Conservation (phyloP, 2,113 vertebrate genomes). For the Anthoscopus minutus region DNA sequence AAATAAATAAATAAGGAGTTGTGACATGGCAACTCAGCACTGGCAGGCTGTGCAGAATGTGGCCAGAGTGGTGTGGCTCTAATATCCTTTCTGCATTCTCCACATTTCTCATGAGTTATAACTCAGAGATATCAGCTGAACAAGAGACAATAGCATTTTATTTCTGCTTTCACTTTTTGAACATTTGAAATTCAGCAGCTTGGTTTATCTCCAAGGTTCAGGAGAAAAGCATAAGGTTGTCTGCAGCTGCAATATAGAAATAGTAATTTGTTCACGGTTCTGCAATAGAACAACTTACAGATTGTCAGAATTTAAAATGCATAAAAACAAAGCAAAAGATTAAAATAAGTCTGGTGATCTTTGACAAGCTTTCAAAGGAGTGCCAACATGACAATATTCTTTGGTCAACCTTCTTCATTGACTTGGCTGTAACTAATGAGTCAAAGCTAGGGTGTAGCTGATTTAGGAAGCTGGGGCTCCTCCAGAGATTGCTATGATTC, state of each 20-base stretch:
- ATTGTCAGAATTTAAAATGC: background rate
- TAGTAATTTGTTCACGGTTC: background rate
- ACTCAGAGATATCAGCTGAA: background rate
- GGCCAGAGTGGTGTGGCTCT: background rate
- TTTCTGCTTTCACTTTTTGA: background rate
- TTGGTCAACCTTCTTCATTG: background rate
- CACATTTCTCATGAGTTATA: background rate
- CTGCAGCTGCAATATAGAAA: background rate
- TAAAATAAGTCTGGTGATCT: background rate
- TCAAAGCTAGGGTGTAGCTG: background rate
- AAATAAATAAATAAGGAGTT: background rate
- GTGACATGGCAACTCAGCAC: background rate
- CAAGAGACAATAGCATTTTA: background rate
- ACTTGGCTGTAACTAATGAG: background rate
- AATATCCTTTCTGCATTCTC: background rate
- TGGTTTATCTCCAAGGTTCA: background rate
- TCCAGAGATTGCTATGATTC: background rate
- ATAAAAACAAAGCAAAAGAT: background rate
- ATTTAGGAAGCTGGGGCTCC: background rate
- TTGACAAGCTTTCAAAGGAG: background rate
- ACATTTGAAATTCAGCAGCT: background rate
- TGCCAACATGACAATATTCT: background rate
- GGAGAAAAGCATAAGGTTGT: background rate
- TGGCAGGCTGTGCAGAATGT: background rate
- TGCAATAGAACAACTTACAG: background rate